Base-by-base conservation (phyloP, 2,888 invertebrate species). In the Stenodema calcarata region DNA sequence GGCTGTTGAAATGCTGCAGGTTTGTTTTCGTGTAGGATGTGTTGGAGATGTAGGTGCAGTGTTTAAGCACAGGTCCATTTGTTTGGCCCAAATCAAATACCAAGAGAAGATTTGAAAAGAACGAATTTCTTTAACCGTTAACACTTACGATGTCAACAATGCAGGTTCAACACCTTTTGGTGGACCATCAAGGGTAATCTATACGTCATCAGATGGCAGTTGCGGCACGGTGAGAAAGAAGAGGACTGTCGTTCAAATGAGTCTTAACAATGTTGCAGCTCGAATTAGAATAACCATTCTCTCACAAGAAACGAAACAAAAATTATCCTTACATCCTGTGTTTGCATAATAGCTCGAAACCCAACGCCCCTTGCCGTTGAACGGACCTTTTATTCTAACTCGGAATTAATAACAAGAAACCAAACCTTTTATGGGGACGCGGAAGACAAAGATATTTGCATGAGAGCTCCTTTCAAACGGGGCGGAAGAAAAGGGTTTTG, bases 391-490 rank as follows among this genome's bases (percentile, higher is more conserved):
- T 76, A 6, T 70, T 70, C 70, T 11, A 27, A 78, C 78, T 27
- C 9, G 18, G 41, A 78, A 78, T 78, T 78, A 78, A 78, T 78
- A 27, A 44, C 41, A 44, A 78, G 41, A 78, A 41, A 41, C 78
- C 41, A 44, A 41, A 27, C 44, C 78, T 44, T 78, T 78, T 44
- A 44, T 44, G 44, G n/a, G 14, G 14, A 41, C 44, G 4, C 41
- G 41, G 78, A 78, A 78, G 78, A 78, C 78, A 78, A 78, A 41
- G 73, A 42, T 44, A 78, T 78, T 78, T 78, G 78, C 78, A 78
- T 78, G 27, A 62, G 12, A 18, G 18, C 11, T 62, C 62, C 27
- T 62, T 23, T 62, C 23, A 78, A 78, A 14, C 44, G 44, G 14
- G 23, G 44, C 12, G n/a, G 42, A 42, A 42, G 44, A 78, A 42